Evolutionary conservation across 2,888 invertebrate genomes (phyloP), one percentile per base, ranked within the genome.

Genomic region (Campoplex nolae): DNA sequence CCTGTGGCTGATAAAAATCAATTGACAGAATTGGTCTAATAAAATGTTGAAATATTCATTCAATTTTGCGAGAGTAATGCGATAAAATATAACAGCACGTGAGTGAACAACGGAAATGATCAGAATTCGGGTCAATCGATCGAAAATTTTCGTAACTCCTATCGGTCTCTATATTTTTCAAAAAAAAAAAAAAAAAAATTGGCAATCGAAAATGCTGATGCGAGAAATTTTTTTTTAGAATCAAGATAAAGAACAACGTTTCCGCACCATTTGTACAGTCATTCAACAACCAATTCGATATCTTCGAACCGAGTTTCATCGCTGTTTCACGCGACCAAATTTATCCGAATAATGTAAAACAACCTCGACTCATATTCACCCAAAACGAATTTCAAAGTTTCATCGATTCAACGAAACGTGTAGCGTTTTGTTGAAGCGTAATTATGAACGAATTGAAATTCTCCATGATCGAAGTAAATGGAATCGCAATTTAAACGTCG

Each of bases 41-140:
- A 62, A 28, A 62, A 62, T 32, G 58, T 62, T 62, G 28, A 62
- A 32, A 62, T 58, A 58, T 58, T 58, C 58, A 58, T 58, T 58
- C 1, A 58, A 58, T 58, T 58, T 58, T 28, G 23, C 28, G 23
- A 58, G 23, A 58, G 58, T 28, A 11, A 13, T 28, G 0, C 28
- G 28, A 56, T 56, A 9, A 23, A 23, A 23, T 11, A 28, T 58
- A 56, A 56, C 8, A 23, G 23, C 23, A 28, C 58, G 28, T 23
- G 23, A 9, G 28, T 6, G 28, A 23, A 9, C 13, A 23, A 48
- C 45, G 2, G 16, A 71, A 71, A 71, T 7, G 7, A 48, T 48
- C n/a, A 4, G 42, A 68, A 68, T 42, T 68, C n/a, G 38, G 67
- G 58, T 58, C 28, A 16, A 62, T 62, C 28, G 13, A 62, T 45